Evolutionary conservation across 2,888 invertebrate genomes (phyloP), one percentile per base, ranked within the genome.

Genomic region (Dicycla oo): DNA sequence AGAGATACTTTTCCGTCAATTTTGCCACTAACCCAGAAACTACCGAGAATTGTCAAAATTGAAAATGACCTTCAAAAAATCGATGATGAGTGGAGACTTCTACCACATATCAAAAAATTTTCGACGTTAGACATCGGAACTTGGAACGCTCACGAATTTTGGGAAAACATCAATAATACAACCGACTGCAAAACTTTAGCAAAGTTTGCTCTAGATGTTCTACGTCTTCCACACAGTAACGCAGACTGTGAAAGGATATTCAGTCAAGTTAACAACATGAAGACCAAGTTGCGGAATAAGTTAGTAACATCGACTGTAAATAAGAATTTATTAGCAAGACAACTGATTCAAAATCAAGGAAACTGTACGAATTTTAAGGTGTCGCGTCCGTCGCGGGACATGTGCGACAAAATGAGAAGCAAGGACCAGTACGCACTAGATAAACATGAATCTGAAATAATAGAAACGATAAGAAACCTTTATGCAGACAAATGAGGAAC

Each of bases 191-290:
- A 58, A 58, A 58, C 23, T 23, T 10, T 58, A 58, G 58, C 58
- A 0, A 58, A 58, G 38, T 58, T 40, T 58, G 58, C 58, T 40
- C 10, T 58, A 15, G 23, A 58, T 8, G 58, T 58, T 40, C 40
- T 58, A 40, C 40, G 58, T 5, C 58, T 58, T 40, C 58, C 58
- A 3, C 58, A 58, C 3, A 58, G 23, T 40, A 58, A 58, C 18
- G 58, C 58, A 58, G 58, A 58, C 10, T 58, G 58, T n/a, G 58
- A 58, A 58, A 38, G 58, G 8, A 40, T 58, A 18, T 58, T 58
- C 2, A 58, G 58, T 18, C 40, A 61, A 61, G 61, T 43, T 1
- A 61, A 47, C 13, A 47, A 62, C 2, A 62, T 47, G 30, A 61
- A 62, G 30, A 47, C 62, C 18, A 62, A 49, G 5, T n/a, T 49